Evolutionary conservation across 2,888 invertebrate species (phyloP), one percentile per base, ranked within the genome.

Genomic region (Blera fallax): DNA sequence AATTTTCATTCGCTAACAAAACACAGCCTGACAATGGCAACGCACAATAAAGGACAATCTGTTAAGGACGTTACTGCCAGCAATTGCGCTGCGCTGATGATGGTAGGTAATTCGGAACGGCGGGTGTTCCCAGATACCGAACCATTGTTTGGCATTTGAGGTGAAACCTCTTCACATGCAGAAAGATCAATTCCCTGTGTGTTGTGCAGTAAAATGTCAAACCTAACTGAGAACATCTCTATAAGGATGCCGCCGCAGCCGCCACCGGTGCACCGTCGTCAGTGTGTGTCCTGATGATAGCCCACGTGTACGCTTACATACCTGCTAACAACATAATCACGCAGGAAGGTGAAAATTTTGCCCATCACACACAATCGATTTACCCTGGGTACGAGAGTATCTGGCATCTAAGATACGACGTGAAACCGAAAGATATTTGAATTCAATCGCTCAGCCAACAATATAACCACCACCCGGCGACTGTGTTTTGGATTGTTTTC

Each of bases 61-160:
- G 65, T 73, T 83, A 79, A 73, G 73, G 69, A 79, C 69, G 43
- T 56, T 69, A 40, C 64, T 64, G 65, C 58, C 43, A 62, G 76
- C 85, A 81, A 81, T 85, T 85, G 85, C 84, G 56, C 58, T 80
- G 29, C 50, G 62, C 76, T 67, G 81, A 85, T 85, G 76, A 85
- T 85, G 72, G 81, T 81, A 81, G 85, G 85, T 85, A 81, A 85
- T 85, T 81, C 81, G 65, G 76, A 85, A 77, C 85, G 76, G 72
- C 85, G 85, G 85, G 85, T 85, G 85, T 85, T 81, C 85, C 65
- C 70, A 65, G 76, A 81, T 85, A 85, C 85, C 85, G 67, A 60
- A 60, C 72, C 74, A 81, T 85, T 85, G 85, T 85, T 81, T 85
- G 81, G 85, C 76, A 85, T 85, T 81, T 85, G 85, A 85, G 85